A percentile compares a stretch with the other conserved stretches of the same genome.
phyloP scores from a whole-genome alignment of 2,797 vertebrate genomes.

The Heterohyrax brucei region DNA sequence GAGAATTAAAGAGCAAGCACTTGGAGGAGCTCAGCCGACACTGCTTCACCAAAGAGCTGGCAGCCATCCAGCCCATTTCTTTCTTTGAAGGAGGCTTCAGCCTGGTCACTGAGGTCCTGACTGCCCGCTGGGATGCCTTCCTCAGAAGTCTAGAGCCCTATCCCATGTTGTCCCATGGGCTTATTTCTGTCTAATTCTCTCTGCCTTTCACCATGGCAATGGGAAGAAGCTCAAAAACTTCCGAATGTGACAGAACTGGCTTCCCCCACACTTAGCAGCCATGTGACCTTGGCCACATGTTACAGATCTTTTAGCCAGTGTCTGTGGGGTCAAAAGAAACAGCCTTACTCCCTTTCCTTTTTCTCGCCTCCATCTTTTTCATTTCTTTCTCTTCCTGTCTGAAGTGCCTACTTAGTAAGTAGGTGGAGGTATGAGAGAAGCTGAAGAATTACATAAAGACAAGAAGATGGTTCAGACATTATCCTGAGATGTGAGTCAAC shows the following conservation, averaged over 20 bases:
- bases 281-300: rapidly evolving
- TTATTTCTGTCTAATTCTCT: neutral
- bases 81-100: neutral
- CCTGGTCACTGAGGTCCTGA: rapidly evolving
- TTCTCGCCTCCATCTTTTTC: neutral
- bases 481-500: neutral
- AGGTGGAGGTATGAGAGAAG: neutral
- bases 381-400: conserved; percentile 22
- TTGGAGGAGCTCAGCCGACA: neutral
- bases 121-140: neutral
- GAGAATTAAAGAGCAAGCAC: neutral
- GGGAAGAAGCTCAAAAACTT: neutral
- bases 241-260: neutral
- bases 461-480: neutral
- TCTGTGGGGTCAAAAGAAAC: neutral
- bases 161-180: neutral
- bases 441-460: neutral
- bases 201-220: neutral
- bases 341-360: neutral
- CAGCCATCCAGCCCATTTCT: neutral
- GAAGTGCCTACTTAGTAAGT: neutral
- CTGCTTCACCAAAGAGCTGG: neutral
- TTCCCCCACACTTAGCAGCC: neutral
- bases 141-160: neutral
- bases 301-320: neutral